phyloP scores from a whole-genome alignment of 2,113 vertebrate species.

The Hirundichthys speculiger region DNA sequence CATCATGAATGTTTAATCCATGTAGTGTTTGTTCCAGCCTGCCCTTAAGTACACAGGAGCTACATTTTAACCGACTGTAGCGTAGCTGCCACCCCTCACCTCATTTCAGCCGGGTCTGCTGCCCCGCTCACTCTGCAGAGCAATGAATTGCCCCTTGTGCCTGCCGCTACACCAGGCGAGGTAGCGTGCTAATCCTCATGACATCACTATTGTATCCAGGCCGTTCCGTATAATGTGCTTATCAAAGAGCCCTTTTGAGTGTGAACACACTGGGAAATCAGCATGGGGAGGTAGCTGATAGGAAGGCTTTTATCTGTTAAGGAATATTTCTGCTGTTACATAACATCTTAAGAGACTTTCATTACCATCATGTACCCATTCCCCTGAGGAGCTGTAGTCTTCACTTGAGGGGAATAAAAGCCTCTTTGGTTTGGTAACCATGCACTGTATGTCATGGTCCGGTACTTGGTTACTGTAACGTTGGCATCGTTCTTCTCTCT shows the following conservation, averaged over 20 bases:
- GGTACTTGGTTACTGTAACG: constrained; percentile 26
- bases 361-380: constrained; percentile 49
- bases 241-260: constrained; percentile 77
- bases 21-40: constrained; percentile 28
- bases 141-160: constrained; percentile 66
- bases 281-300: constrained; percentile 68
- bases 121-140: constrained; percentile 38
- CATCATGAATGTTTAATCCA: constrained; percentile 48
- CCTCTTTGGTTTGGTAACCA: constrained; percentile 49
- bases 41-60: constrained; percentile 18
- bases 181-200: constrained; percentile 77
- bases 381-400: constrained; percentile 53
- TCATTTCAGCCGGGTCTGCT: constrained; percentile 38
- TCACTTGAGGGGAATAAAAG: constrained; percentile 61
- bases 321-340: constrained; percentile 75
- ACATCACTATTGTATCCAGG: constrained; percentile 77
- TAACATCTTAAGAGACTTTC: constrained; percentile 74
- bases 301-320: constrained; percentile 76
- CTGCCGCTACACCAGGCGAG: constrained; percentile 65
- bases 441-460: constrained; percentile 22
- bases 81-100: constrained; percentile 28
- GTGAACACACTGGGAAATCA: constrained; percentile 68
- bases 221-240: constrained; percentile 78
- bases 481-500: constrained; percentile 17
- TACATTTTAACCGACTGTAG: constrained; percentile 30